Evolutionary conservation across 2,797 vertebrate genomes (phyloP).

Genomic region (Myotis pilosus): DNA sequence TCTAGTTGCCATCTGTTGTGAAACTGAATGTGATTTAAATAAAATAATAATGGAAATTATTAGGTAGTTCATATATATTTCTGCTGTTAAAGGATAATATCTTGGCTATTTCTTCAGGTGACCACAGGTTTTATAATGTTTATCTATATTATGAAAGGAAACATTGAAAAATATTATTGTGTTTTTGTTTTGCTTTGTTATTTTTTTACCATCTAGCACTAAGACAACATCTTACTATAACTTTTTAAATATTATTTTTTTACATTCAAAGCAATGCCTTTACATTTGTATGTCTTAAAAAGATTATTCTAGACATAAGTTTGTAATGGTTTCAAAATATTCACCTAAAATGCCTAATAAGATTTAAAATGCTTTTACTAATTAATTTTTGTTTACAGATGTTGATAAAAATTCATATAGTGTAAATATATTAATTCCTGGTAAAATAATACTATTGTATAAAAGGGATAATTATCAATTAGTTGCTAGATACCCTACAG

Average conservation of each 20-base stretch:
- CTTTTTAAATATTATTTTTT: slow-evolving; percentile 47
- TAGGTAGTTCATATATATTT: slow-evolving; percentile 78
- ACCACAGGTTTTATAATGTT: slow-evolving; percentile 67
- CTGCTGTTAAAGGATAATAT: slow-evolving; percentile 68
- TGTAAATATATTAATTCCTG: neutral
- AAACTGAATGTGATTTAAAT: slow-evolving; percentile 81
- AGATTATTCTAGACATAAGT: neutral
- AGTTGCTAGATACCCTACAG: neutral
- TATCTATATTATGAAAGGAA: slow-evolving; percentile 54
- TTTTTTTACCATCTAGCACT: slow-evolving; percentile 22
- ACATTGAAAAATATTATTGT: slow-evolving; percentile 49
- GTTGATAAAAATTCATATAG: neutral
- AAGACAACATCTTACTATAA: slow-evolving; percentile 12
- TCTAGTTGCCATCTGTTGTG: slow-evolving; percentile 73
- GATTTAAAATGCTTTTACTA: neutral
- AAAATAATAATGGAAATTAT: slow-evolving; percentile 79
- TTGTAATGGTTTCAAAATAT: slow-evolving; percentile 26
- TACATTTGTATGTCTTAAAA: slow-evolving; percentile 14
- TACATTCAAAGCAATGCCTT: neutral
- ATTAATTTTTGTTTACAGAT: neutral
- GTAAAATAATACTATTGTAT: neutral
- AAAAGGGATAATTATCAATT: neutral
- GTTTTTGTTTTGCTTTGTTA: neutral
- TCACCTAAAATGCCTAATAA: neutral
- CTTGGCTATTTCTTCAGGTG: slow-evolving; percentile 68